phyloP scores from a whole-genome alignment of 2,888 invertebrate species.

The Hydrotaea diabolus region DNA sequence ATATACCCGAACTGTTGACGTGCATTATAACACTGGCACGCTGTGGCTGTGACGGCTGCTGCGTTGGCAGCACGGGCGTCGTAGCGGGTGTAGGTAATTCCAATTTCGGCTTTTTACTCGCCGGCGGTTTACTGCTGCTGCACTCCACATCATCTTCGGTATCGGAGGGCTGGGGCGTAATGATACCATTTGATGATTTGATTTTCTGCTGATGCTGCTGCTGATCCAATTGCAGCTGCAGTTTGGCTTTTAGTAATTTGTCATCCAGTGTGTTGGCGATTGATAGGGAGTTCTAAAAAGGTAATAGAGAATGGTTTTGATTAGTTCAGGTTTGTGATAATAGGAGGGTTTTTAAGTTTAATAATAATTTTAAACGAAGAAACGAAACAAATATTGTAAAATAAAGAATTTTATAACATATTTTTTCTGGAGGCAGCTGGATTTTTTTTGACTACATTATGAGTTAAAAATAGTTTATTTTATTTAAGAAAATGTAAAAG shows the following conservation, averaged over 20 bases:
- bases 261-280: constrained; percentile 71
- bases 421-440: too few relatives aligned
- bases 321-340: too few relatives aligned
- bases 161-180: constrained; percentile 93
- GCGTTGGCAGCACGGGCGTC: constrained; percentile 77
- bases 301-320: constrained; percentile 28
- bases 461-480: too few relatives aligned
- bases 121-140: constrained; percentile 77
- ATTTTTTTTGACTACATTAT: too few relatives aligned
- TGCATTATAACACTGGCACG: constrained; percentile 92
- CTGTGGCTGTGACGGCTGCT: constrained; percentile 73
- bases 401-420: too few relatives aligned
- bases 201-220: constrained; percentile 54
- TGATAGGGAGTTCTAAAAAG: constrained; percentile 50
- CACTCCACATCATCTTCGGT: constrained; percentile 87
- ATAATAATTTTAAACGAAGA: too few relatives aligned
- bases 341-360: neutral
- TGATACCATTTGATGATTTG: constrained; percentile 73
- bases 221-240: constrained; percentile 71
- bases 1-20: constrained; percentile 90
- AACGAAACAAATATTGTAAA: too few relatives aligned
- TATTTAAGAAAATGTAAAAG: too few relatives aligned
- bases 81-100: constrained; percentile 72
- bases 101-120: constrained; percentile 80
- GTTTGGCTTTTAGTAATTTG: constrained; percentile 75